These are phyloP conservation scores for Phaetusa simplex DNA, from an alignment of 2,113 vertebrate species.

Conservation along the genomic window DNA sequence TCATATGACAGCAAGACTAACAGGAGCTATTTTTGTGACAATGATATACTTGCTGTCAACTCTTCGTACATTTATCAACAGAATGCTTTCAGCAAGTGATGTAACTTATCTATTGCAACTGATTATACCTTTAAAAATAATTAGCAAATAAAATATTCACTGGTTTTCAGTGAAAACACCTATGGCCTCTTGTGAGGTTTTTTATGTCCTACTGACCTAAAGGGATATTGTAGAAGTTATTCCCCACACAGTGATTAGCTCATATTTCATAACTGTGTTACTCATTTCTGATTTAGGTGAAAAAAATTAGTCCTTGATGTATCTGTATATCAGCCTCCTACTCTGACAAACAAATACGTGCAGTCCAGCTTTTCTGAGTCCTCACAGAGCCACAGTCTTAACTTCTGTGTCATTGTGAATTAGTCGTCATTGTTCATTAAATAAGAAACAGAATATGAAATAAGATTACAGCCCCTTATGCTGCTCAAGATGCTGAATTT, in stretches of 20 bases:
- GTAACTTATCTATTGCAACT: not conserved
- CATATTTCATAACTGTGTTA: not conserved
- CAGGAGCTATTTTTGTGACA: slow-evolving; percentile 13
- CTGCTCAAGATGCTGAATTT: not conserved
- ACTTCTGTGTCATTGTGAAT: not conserved
- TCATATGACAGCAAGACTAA: not conserved
- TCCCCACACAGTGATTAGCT: not conserved
- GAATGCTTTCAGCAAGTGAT: not conserved
- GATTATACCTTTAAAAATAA: not conserved
- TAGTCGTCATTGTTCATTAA: not conserved
- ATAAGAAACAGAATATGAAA: not conserved
- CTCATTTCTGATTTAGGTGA: not conserved
- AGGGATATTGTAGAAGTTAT: not conserved
- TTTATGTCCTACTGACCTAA: not conserved
- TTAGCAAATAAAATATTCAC: not conserved
- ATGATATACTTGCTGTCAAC: not conserved
- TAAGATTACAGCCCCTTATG: not conserved
- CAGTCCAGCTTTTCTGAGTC: not conserved
- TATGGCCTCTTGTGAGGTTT: not conserved
- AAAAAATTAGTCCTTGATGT: not conserved
- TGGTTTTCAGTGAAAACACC: not conserved
- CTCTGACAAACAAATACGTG: not conserved
- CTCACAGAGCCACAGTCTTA: not conserved
- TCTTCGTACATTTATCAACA: not conserved
- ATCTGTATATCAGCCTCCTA: not conserved